phyloP scores from a whole-genome alignment of 2,113 vertebrate genomes.

The Sturnira hondurensis region DNA sequence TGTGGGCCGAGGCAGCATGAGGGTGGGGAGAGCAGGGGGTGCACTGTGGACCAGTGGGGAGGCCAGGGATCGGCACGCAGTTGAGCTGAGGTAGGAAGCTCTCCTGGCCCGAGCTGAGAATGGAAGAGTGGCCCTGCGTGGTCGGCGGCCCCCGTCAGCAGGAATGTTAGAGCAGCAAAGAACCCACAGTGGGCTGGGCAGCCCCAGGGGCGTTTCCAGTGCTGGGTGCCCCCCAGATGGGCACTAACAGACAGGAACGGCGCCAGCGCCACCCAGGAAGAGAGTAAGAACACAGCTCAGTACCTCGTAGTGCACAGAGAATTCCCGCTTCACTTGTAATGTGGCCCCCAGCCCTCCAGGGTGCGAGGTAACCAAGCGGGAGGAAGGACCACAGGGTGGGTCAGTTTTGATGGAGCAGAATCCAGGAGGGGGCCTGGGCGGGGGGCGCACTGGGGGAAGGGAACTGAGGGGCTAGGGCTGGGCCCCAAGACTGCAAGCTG shows the following conservation, averaged over 20 bases:
- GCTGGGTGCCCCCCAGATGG: background rate
- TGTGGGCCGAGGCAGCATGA: background rate
- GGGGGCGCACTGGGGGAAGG: background rate
- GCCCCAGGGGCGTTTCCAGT: background rate
- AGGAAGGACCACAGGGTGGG: background rate
- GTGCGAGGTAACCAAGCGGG: background rate
- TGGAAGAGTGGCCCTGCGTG: fast-evolving
- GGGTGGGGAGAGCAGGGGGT: background rate
- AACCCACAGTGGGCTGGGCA: background rate
- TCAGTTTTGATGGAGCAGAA: background rate
- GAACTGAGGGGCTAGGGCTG: background rate
- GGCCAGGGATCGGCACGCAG: background rate
- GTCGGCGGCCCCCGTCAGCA: background rate
- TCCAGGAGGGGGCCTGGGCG: background rate
- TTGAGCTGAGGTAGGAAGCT: background rate
- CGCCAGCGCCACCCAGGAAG: background rate
- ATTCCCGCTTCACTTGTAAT: background rate
- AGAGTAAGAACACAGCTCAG: background rate
- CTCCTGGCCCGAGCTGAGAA: background rate
- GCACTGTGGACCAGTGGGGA: fast-evolving
- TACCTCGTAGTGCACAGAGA: background rate
- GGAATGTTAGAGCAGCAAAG: background rate
- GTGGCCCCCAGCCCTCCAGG: background rate
- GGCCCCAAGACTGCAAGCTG: background rate
- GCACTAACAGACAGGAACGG: background rate